Evolutionary conservation across 2,113 vertebrate species (phyloP), one percentile per base, ranked within the genome.

Genomic region (Beaufortia kweichowensis): DNA sequence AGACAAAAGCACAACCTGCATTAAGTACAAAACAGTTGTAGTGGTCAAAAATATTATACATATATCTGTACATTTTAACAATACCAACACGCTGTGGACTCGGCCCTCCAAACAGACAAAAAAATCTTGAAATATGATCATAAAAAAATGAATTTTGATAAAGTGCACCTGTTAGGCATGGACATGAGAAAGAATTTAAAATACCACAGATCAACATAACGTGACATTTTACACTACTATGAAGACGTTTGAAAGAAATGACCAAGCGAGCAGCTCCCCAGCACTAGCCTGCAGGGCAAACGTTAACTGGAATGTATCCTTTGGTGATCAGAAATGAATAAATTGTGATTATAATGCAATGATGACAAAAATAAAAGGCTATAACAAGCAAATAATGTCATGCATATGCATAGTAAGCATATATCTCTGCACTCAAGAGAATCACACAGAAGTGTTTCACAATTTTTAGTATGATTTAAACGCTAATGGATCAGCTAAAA

Each of bases 31-130:
- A 93, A 93, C 90, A 87, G 89, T 89, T 92, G 92, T 91, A 93
- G 92, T 93, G 92, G 91, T 93, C 91, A 93, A 93, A 93, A 93
- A 92, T 93, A 93, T 93, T 86, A 91, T 90, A 93, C 92, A 92
- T 92, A 91, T 91, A 93, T 90, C 92, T 93, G 91, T 93, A 93
- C 92, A 93, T 89, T 90, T 92, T 82, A 91, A 92, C 88, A 92
- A 90, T 89, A 91, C 85, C 88, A 89, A 86, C 79, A 78, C 86
- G 85, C 85, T 75, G 67, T 61, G 57, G 68, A 78, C 79, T 53
- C 78, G 35, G 61, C 75, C 57, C 17, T 79, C 62, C 59, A 62
- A 69, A 12, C 7, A 64, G 77, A 83, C 87, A 29, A 28, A 48
- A 67, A 46, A 46, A 43, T 23, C 76, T 66, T 53, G 41, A 67